A percentile compares a stretch with the other conserved stretches of the same genome.
phyloP scores from a whole-genome alignment of 2,797 vertebrate species.

The Labeo calbasu region DNA sequence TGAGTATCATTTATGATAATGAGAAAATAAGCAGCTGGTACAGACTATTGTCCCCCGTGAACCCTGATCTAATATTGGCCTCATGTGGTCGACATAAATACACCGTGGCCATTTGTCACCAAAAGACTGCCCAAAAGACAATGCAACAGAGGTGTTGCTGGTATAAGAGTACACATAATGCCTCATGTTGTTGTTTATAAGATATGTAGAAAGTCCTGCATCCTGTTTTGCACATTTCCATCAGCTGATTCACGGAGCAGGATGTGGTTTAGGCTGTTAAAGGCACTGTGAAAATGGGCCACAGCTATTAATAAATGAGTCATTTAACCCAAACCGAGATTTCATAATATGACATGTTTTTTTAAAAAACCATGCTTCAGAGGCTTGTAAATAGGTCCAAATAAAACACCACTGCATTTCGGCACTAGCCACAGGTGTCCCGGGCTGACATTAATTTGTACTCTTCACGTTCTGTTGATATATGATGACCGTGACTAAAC shows the following conservation, averaged over 20 bases:
- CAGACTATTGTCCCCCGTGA: conserved; percentile 19
- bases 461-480: conserved; percentile 3
- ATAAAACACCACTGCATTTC: conserved; percentile 39
- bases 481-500: conserved; percentile 6
- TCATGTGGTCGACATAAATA: neutral
- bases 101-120: neutral
- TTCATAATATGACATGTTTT: conserved; percentile 36
- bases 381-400: conserved; percentile 21
- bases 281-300: conserved; percentile 33
- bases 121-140: neutral
- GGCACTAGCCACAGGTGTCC: conserved; percentile 19
- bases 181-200: neutral
- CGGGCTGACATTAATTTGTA: neutral
- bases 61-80: conserved; percentile 27
- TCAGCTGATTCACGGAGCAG: conserved; percentile 31
- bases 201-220: neutral
- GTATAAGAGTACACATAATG: neutral
- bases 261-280: conserved; percentile 45
- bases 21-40: conserved; percentile 52
- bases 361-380: neutral
- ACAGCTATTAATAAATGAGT: conserved; percentile 52
- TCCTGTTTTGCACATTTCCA: conserved; percentile 56
- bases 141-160: neutral
- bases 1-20: conserved; percentile 45
- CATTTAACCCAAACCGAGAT: conserved; percentile 45